Evolutionary conservation across 2,113 vertebrate species (phyloP).

Genomic region (Euleptes europaea): DNA sequence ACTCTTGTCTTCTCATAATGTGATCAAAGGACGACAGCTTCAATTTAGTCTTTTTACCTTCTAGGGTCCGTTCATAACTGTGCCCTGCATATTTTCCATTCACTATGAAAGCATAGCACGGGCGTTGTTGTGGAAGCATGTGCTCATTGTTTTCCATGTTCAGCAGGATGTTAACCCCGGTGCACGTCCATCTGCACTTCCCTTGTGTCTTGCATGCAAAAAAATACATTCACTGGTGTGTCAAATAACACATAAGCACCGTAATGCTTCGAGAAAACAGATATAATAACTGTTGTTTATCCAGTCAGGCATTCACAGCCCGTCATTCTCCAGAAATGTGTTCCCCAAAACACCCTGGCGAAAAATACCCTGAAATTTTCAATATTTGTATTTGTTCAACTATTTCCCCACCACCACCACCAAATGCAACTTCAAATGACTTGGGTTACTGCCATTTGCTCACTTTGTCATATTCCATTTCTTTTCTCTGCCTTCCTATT

Average conservation of each 20-base stretch:
- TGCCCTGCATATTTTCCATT: too few species aligned
- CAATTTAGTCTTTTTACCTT: too few species aligned
- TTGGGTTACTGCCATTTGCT: slow-evolving; percentile 34
- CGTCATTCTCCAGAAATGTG: neutral
- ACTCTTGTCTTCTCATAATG: too few species aligned
- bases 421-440: slow-evolving; percentile 14
- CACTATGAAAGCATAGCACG: neutral
- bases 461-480: slow-evolving; percentile 40
- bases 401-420: slow-evolving; percentile 35
- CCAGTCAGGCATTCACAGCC: neutral
- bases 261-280: neutral
- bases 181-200: neutral
- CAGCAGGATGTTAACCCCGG: accelerated
- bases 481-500: neutral
- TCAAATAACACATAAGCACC: neutral
- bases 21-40: too few species aligned
- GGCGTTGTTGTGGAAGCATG: neutral
- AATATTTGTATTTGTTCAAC: slow-evolving; percentile 11
- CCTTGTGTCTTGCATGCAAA: neutral
- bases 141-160: neutral
- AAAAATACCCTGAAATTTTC: neutral
- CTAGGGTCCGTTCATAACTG: too few species aligned
- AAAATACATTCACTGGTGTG: neutral
- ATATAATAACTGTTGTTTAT: neutral
- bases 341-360: neutral